These are phyloP conservation scores for Neoascia interrupta DNA, from an alignment of 2,888 invertebrate species.

Conservation along the genomic window DNA sequence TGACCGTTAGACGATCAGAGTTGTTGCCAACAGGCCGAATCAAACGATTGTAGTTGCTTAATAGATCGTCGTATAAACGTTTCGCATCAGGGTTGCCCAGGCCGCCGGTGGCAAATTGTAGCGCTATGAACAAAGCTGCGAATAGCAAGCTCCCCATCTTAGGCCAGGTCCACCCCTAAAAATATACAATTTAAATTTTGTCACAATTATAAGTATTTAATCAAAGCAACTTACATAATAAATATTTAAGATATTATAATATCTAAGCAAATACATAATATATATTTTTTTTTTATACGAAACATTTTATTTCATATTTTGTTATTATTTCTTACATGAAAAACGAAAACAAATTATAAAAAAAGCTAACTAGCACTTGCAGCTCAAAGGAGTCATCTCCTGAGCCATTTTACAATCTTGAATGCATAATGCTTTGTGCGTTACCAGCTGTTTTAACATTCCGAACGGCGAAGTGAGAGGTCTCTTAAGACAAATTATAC, in stretches of 20 bases:
- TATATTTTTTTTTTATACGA: too few species aligned
- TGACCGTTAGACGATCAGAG: conserved; percentile 95
- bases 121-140: conserved; percentile 87
- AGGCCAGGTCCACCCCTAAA: conserved; percentile 91
- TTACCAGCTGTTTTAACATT: too few species aligned
- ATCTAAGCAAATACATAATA: too few species aligned
- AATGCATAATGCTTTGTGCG: too few species aligned
- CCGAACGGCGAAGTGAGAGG: too few species aligned
- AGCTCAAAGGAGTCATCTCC: too few species aligned
- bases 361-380: too few species aligned
- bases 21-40: conserved; percentile 97
- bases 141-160: conserved; percentile 89
- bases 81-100: conserved; percentile 95
- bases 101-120: conserved; percentile 87
- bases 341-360: too few species aligned
- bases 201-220: background rate
- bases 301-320: too few species aligned
- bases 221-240: background rate
- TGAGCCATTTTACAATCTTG: too few species aligned
- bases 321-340: too few species aligned
- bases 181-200: conserved; percentile 73
- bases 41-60: conserved; percentile 96
- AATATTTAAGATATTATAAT: background rate
- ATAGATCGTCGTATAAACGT: conserved; percentile 95
- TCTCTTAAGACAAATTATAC: too few species aligned